Evolutionary conservation across 2,888 invertebrate genomes (phyloP).

Genomic region (Tuberolachnus salignus): DNA sequence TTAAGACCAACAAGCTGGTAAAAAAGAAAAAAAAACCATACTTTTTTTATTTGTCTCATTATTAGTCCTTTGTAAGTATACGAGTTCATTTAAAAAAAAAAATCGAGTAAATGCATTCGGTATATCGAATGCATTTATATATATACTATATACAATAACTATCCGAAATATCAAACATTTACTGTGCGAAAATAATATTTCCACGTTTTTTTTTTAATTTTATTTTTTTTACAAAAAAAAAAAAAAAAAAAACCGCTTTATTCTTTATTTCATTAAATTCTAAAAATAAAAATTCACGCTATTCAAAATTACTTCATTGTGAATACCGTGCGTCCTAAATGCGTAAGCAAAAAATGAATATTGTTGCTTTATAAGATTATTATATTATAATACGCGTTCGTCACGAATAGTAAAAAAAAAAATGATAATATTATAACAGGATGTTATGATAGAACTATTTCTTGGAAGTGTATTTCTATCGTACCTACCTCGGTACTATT

Average conservation of each 20-base stretch:
- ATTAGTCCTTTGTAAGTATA: too few species aligned
- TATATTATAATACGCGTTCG: neutral
- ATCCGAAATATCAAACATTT: too few species aligned
- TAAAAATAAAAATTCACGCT: conserved; percentile 1
- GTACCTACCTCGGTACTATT: too few species aligned
- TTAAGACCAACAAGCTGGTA: too few species aligned
- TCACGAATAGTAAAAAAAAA: neutral
- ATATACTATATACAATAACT: too few species aligned
- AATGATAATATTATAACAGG: neutral
- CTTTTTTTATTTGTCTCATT: too few species aligned
- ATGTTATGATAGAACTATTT: neutral
- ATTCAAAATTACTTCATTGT: conserved; percentile 21
- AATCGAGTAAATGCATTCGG: too few species aligned
- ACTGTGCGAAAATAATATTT: conserved; percentile 25
- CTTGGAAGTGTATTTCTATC: neutral
- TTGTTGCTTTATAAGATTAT: too few species aligned
- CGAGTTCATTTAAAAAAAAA: too few species aligned
- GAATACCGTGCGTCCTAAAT: neutral
- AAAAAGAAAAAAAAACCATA: too few species aligned
- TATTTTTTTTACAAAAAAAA: too few species aligned
- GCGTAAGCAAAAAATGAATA: conserved; percentile 36
- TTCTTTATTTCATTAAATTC: conserved; percentile 15
- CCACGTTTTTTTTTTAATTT: neutral
- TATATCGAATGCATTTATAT: too few species aligned
- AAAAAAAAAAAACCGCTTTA: neutral